Evolutionary conservation across 2,797 vertebrate genomes (phyloP), one percentile per base, ranked within the genome.

Genomic region (Lateolabrax maculatus): DNA sequence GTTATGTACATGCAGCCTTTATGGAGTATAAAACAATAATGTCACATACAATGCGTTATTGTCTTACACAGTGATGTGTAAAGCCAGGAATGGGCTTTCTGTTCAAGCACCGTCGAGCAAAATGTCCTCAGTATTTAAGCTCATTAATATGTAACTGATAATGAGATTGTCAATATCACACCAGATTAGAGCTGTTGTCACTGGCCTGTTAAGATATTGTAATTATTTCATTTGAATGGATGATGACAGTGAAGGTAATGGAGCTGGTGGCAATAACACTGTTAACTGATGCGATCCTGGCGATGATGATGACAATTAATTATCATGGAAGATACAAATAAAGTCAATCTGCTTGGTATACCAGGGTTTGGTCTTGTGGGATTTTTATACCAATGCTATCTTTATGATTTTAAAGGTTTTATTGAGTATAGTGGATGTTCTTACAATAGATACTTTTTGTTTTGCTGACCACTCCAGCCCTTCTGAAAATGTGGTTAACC

Each of bases 291-390:
- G 86, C 60, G 66, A 75, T 87, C 85, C 77, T 82, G 67, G 81
- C 44, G 43, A 86, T 84, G 84, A 86, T 86, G 76, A 86, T 89
- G 88, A 84, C 73, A 84, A 87, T 87, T 84, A 75, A 88, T 90
- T 90, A 89, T 89, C 81, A 77, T 88, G 87, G 79, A 88, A 75
- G 87, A 87, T 78, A 86, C 81, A 84, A 93, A 92, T 93, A 94
- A 93, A 93, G 83, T 89, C 76, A 84, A 82, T 81, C 86, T 92
- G 90, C 89, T 93, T 90, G 81, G 83, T 87, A 81, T 82, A 88
- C 68, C 80, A 78, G 25, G 19, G 63, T 75, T 70, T 80, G 43
- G 73, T 87, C 44, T 79, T 71, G 37, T 83, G 73, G 61, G 12
- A 39, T 88, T 85, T 72, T 41, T 74, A 18, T 49, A 19, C 9